phyloP scores from a whole-genome alignment of 53 echinoderm and acorn worm species.

The Astropecten irregularis region DNA sequence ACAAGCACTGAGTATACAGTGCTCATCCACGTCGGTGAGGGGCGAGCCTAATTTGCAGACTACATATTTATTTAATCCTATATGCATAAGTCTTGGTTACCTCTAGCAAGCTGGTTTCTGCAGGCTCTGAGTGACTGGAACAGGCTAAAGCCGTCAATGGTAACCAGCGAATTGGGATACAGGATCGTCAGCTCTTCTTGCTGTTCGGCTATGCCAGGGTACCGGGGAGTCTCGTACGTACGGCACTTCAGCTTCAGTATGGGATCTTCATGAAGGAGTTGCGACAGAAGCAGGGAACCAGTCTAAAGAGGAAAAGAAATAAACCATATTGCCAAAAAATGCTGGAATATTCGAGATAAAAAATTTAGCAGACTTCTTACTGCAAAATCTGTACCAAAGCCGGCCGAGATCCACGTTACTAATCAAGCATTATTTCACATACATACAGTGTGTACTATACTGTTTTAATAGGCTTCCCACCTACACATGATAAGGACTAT shows the following conservation, averaged over 20 bases:
- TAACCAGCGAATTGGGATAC: constrained; percentile 91
- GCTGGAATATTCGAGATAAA: neutral
- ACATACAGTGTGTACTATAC: neutral
- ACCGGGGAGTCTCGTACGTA: constrained; percentile 88
- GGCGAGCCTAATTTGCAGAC: no score
- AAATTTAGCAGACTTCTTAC: neutral
- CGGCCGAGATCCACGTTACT: no score
- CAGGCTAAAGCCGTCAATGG: constrained; percentile 98
- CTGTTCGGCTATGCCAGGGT: constrained; percentile 91
- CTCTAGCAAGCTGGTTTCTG: constrained; percentile 96
- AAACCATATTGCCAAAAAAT: neutral
- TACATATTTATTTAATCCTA: no score
- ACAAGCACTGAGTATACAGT: no score
- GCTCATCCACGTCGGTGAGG: no score
- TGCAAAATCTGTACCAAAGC: neutral
- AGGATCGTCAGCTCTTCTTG: constrained; percentile 97
- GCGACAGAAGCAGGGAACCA: constrained; percentile 90
- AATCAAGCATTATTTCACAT: no score
- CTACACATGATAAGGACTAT: no score
- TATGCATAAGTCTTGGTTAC: no score
- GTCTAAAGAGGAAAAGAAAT: constrained; percentile 44
- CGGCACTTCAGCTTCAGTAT: constrained; percentile 93
- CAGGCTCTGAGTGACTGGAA: constrained; percentile 97
- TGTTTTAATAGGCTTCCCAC: no score
- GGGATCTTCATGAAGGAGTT: constrained; percentile 96